Base-by-base conservation (phyloP, 2,113 vertebrate species). In the Synchiropus splendidus region DNA sequence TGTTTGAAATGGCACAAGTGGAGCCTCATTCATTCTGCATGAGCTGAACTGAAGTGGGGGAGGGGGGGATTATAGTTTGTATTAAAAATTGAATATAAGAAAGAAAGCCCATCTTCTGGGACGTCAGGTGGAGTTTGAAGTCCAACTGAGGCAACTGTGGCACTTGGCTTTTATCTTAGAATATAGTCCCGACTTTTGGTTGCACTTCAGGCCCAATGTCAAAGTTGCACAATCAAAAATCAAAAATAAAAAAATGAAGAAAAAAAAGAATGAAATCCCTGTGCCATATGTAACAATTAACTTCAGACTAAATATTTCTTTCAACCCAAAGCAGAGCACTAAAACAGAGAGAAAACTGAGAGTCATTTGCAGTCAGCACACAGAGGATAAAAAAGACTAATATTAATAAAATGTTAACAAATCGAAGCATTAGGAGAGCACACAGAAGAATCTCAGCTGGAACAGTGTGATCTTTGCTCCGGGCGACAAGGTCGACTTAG, bases 1-100 rank as follows among this genome's bases (percentile, higher is more conserved):
- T 27, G 21, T 45, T 9, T 48, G n/a, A 32, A 47, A 54, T 58
- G 48, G 52, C 47, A 52, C 45, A 36, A 48, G 6, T 53, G 53
- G 51, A 54, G 21, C 48, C 36, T 51, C 52, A 61, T 74, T 16
- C 41, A 63, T 51, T 58, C 11, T 46, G 36, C 34, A 63, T 51
- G 46, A 74, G 16, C 36, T 46, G 16, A 51, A 42, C 36, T 36
- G 21, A 27, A 27, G 4, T 27, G 21, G 21, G 8, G 21, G 21
- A 27, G 4, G 21, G 8, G 21, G 21, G 8, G 4, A 8, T 58
- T 47, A 38, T 18, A 36, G 14, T 56, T 66, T 30, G 36, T 54
- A 54, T 57, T 36, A 51, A 57, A 67, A 60, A 60, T 46, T 36
- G 45, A 65, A 44, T 40, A 30, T 32, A 13, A 15, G 18, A 37